Evolutionary conservation across 2,888 invertebrate genomes (phyloP), one percentile per base, ranked within the genome.

Genomic region (Dinocampus coccinellae): DNA sequence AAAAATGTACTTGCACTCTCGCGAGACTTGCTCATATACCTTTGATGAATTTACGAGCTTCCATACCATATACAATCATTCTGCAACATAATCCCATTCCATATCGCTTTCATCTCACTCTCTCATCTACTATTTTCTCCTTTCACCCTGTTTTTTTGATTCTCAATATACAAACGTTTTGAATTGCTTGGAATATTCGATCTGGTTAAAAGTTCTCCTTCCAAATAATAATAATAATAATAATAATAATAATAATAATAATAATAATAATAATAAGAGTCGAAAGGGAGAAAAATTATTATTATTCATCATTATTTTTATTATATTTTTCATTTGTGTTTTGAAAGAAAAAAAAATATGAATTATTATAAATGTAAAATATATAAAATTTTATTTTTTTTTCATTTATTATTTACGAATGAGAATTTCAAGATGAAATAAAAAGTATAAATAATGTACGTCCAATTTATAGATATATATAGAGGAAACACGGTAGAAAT

Each of bases 1-100:
- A 53, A 69, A 69, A 62, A 69, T 53, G 39, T n/a, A 69, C 36
- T 39, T 16, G 22, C 52, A 73, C 57, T 68, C 73, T 70, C 68
- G 26, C 10, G 29, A 55, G 61, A 65, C 20, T 68, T 26, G 13
- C 24, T n/a, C 10, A 6, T 7, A 39, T 20, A 22, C 36, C 22
- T 61, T 36, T 22, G 16, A 20, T 22, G 34, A 61, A 34, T 61
- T 61, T 36, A 36, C 29, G 58, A 58, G 33, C 24, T 34, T 20
- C 34, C 52, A 47, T n/a, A n/a, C 29, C 29, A 29, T 29, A 26
- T 29, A 42, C 34, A 55, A 58, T n/a, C n/a, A 33, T 58, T 33
- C 34, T 22, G 3, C 58, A 33, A 33, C 29, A 33, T 2, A 16
- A 29, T 3, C 6, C 16, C 33, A 16, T 64, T 20, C 62, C 39